phyloP scores from a whole-genome alignment of 2,797 vertebrate species.

The Epinephelus awoara region DNA sequence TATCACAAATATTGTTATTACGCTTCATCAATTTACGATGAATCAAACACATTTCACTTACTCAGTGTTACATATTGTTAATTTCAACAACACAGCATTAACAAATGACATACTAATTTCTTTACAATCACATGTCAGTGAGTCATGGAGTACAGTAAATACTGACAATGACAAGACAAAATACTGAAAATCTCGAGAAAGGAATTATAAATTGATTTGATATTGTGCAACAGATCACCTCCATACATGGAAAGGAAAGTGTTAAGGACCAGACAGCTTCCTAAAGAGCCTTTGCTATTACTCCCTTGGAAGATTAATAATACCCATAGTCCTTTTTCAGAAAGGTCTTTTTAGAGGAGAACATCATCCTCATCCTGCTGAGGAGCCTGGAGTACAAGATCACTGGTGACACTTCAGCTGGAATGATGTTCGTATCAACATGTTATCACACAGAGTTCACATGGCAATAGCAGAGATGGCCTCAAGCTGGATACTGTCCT shows the following conservation, averaged over 20 bases:
- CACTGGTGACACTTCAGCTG: background rate
- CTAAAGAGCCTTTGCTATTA: background rate
- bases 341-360: background rate
- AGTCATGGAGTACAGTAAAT: background rate
- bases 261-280: background rate
- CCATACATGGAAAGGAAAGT: background rate
- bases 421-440: background rate
- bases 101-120: background rate
- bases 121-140: background rate
- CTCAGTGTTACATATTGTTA: background rate
- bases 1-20: background rate
- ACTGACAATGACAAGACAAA: background rate
- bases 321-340: background rate
- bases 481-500: conserved; percentile 37
- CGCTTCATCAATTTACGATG: too few relatives aligned
- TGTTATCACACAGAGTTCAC: conserved; percentile 10
- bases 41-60: background rate
- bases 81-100: background rate
- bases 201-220: background rate
- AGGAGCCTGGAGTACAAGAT: background rate
- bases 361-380: background rate
- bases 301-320: background rate
- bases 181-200: background rate
- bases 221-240: background rate
- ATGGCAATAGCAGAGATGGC: background rate